A percentile compares a stretch with the other conserved stretches of the same genome.
These are phyloP conservation scores for Plecturocebus donacophilus DNA, from an alignment of 2,113 vertebrate genomes.

Conservation along the genomic window DNA sequence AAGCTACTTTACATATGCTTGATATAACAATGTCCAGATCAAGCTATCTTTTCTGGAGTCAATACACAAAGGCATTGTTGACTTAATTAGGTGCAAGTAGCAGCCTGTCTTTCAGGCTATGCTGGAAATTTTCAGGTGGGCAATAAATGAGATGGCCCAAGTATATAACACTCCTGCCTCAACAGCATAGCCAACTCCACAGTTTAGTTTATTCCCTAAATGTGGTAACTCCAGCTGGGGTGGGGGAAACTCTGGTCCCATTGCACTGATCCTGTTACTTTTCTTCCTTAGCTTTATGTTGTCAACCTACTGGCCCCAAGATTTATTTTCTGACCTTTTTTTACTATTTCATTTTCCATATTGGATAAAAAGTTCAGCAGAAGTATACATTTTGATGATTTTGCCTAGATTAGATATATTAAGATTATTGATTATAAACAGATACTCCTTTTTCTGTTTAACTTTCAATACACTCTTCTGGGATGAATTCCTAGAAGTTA, in stretches of 20 bases:
- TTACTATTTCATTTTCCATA: slow-evolving; percentile 63
- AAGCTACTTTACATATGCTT: not conserved
- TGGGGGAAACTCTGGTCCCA: not conserved
- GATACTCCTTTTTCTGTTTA: not conserved
- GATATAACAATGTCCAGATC: not conserved
- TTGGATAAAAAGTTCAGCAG: slow-evolving; percentile 60
- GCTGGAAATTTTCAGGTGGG: not conserved
- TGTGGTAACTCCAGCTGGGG: not conserved
- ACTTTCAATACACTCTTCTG: not conserved
- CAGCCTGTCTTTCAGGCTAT: not conserved
- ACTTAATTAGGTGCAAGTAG: not conserved
- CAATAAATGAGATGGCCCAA: not conserved
- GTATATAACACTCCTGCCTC: not conserved
- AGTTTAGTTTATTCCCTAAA: not conserved
- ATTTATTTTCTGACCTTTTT: slow-evolving; percentile 55
- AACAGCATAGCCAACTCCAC: not conserved
- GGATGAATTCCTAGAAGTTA: slow-evolving; percentile 1
- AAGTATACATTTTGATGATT: slow-evolving; percentile 57
- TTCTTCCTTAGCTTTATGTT: slow-evolving; percentile 35
- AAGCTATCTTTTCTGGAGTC: not conserved
- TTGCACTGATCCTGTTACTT: slow-evolving; percentile 19
- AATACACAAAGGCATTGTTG: not conserved
- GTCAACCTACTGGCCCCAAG: not conserved
- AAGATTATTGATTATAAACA: slow-evolving; percentile 24
- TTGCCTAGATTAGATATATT: slow-evolving; percentile 28